These are phyloP conservation scores for Cavia porcellus DNA, from an alignment of 2,113 vertebrate species.

Conservation along the genomic window DNA sequence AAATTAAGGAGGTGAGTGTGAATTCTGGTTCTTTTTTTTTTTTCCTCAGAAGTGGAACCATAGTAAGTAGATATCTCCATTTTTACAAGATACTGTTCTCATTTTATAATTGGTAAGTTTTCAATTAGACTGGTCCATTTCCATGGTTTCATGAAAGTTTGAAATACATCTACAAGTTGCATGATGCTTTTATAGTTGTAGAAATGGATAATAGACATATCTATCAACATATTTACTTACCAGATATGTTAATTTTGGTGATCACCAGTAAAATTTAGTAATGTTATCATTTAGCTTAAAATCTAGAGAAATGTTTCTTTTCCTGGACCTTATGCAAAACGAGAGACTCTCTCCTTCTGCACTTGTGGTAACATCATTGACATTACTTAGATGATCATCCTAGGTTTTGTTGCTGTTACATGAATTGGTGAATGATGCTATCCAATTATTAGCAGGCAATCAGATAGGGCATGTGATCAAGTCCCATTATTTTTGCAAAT, in stretches of 20 bases:
- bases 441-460: background rate
- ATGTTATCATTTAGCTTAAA: background rate
- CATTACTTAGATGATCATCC: background rate
- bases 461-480: background rate
- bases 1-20: background rate
- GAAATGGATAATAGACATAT: constrained; percentile 31
- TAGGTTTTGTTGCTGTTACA: background rate
- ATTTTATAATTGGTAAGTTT: background rate
- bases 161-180: background rate
- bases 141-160: background rate
- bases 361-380: background rate
- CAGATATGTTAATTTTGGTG: constrained; percentile 11
- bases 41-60: background rate
- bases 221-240: constrained; percentile 30
- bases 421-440: background rate
- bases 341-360: background rate
- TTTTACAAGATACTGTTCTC: background rate
- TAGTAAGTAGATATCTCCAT: background rate
- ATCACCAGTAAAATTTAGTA: background rate
- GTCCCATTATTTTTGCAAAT: background rate
- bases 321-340: background rate
- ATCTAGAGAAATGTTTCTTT: constrained; percentile 34
- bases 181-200: background rate
- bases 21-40: background rate
- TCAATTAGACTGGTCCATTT: background rate